Evolutionary conservation across 2,888 invertebrate species (phyloP), one percentile per base, ranked within the genome.

Genomic region (Synergus japonicus): DNA sequence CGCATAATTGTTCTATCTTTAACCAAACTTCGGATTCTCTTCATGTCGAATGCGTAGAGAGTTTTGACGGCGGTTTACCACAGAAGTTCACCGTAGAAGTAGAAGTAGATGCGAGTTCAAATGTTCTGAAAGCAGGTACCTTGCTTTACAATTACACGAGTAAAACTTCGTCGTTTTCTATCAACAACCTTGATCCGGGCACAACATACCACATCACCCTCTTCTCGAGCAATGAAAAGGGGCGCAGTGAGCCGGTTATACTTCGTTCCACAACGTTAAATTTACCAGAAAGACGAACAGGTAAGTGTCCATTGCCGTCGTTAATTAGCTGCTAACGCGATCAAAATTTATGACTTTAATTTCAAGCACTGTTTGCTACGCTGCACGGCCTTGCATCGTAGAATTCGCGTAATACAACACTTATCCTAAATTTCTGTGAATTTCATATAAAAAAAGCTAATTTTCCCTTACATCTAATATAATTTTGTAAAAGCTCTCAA

Each of bases 31-130:
- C 95, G 79, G 95, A 95, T 85, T 95, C 96, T 46, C 92, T 96
- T 86, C 94, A 95, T 92, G 95, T 96, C 84, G 95, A 96, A 91
- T 96, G 96, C 91, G 92, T 94, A 41, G 95, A 96, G 89, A 96
- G 96, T 80, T 96, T 96, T 92, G 95, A 96, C 91, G 96, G 96
- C 18, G 96, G 96, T 65, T 93, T 96, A 81, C 94, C 94, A 82
- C 96, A 96, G 92, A 94, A 94, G 90, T 96, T 96, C 92, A 94
- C 95, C 85, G 95, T 96, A 93, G 96, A 96, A 92, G 95, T 96
- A 82, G 92, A 92, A 82, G 86, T 89, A n/a, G 90, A 90, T 77
- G 82, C 85, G 15, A 94, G 94, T 92, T 82, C 85, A 12, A 94
- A 94, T 92, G 93, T 94, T 87, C 90, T 92, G 80, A 92, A 93